phyloP scores from a whole-genome alignment of 1,140 invertebrate species.

The Phenacoccus solenopsis region DNA sequence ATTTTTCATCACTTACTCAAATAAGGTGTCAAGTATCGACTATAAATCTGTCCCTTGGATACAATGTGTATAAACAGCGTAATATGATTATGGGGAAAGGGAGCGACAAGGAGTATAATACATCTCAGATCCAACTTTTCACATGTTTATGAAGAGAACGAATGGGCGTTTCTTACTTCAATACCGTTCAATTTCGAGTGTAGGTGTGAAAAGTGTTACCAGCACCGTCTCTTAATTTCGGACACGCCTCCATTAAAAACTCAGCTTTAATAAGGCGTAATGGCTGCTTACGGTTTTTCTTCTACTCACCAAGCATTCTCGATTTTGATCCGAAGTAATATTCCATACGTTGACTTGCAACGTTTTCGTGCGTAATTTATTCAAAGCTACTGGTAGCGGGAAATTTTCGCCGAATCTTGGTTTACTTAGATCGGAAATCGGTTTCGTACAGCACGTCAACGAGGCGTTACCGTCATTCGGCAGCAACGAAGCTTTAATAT shows the following conservation, averaged over 20 bases:
- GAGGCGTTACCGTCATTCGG: conserved; percentile 47
- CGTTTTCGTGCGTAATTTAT: conserved; percentile 69
- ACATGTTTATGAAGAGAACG: too few relatives aligned
- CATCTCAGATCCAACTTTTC: too few relatives aligned
- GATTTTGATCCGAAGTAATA: conserved; percentile 43
- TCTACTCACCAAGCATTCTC: conserved; percentile 72
- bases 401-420: conserved; percentile 71
- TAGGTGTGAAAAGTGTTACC: too few relatives aligned
- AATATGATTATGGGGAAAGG: too few relatives aligned
- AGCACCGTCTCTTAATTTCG: background rate
- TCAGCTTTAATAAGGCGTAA: too few relatives aligned
- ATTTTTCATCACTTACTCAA: too few relatives aligned
- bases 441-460: conserved; percentile 56
- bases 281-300: too few relatives aligned
- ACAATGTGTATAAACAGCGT: too few relatives aligned
- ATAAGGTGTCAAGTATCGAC: too few relatives aligned
- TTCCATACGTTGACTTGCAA: conserved; percentile 78
- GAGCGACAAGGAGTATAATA: too few relatives aligned
- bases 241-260: background rate
- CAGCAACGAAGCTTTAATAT: conserved; percentile 63
- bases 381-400: conserved; percentile 54
- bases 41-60: too few relatives aligned
- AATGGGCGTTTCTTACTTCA: background rate
- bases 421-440: conserved; percentile 55
- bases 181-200: too few relatives aligned